Evolutionary conservation across 2,797 vertebrate species (phyloP).

Genomic region (Tauraco hartlaubi): DNA sequence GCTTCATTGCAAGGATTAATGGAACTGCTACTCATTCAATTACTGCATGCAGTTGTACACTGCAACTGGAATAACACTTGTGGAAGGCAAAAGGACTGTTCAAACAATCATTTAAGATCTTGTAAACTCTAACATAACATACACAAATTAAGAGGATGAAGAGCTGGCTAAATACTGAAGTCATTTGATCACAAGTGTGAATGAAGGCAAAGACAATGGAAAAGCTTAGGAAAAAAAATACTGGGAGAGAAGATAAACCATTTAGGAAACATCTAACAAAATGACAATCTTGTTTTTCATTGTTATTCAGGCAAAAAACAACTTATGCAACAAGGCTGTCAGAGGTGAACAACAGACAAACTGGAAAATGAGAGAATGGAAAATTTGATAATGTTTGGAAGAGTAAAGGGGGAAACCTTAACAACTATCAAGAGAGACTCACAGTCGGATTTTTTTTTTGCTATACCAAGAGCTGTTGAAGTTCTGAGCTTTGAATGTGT

Average conservation of each 20-base stretch:
- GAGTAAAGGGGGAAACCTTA: not conserved
- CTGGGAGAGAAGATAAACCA: not conserved
- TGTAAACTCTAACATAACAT: not conserved
- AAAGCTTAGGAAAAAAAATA: not conserved
- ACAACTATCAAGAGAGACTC: not conserved
- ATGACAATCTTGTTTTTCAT: not conserved
- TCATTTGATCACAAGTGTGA: not conserved
- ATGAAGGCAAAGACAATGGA: not conserved
- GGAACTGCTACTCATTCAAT: not conserved
- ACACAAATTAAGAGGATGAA: not conserved
- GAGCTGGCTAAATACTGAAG: not conserved
- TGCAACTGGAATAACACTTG: not conserved
- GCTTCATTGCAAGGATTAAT: not conserved
- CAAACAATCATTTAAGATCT: not conserved
- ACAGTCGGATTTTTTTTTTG: not conserved
- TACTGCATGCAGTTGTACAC: not conserved
- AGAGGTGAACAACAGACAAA: not conserved
- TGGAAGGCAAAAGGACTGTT: not conserved
- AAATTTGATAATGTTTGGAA: not conserved
- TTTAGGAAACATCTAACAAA: not conserved
- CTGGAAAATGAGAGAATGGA: slow-evolving; percentile 5
- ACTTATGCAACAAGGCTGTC: not conserved
- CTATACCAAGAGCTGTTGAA: not conserved
- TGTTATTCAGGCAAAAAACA: not conserved
- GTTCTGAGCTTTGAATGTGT: not conserved